Conservation (phyloP, 2,888 invertebrate genomes). For the Stratiomys singularior region DNA sequence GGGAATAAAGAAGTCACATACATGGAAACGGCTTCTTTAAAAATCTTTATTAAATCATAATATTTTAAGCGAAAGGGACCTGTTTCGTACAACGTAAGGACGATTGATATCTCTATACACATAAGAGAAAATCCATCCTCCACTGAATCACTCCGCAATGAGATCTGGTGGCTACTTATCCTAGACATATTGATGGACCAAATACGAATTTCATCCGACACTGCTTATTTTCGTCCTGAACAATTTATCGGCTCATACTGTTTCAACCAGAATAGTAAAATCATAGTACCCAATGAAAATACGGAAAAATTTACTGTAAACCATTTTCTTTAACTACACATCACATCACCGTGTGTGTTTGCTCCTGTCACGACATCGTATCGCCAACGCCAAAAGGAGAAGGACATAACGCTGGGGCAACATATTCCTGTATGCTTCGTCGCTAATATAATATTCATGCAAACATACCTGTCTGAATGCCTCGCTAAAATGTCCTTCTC, state of each 20-base stretch:
- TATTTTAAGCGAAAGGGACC: too few relatives aligned
- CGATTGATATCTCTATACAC: too few relatives aligned
- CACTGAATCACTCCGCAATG: too few relatives aligned
- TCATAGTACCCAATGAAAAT: not conserved
- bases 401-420: slow-evolving; percentile 17
- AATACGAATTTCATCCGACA: too few relatives aligned
- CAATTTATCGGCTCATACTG: not conserved
- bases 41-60: too few relatives aligned
- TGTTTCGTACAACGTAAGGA: too few relatives aligned
- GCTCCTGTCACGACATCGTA: not conserved
- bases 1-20: too few relatives aligned
- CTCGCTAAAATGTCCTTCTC: slow-evolving; percentile 46
- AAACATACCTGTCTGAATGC: slow-evolving; percentile 45
- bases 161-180: too few relatives aligned
- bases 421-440: slow-evolving; percentile 12
- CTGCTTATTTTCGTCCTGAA: too few relatives aligned
- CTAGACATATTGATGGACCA: too few relatives aligned
- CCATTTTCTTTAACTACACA: slow-evolving; percentile 20
- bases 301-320: not conserved
- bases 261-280: not conserved
- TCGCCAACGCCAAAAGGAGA: not conserved
- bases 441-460: slow-evolving; percentile 48
- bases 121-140: too few relatives aligned
- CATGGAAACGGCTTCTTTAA: too few relatives aligned
- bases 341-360: not conserved